A percentile compares a stretch with the other conserved stretches of the same genome.
These are phyloP conservation scores for Agelastica alni DNA, from an alignment of 2,888 invertebrate species.

Conservation along the genomic window DNA sequence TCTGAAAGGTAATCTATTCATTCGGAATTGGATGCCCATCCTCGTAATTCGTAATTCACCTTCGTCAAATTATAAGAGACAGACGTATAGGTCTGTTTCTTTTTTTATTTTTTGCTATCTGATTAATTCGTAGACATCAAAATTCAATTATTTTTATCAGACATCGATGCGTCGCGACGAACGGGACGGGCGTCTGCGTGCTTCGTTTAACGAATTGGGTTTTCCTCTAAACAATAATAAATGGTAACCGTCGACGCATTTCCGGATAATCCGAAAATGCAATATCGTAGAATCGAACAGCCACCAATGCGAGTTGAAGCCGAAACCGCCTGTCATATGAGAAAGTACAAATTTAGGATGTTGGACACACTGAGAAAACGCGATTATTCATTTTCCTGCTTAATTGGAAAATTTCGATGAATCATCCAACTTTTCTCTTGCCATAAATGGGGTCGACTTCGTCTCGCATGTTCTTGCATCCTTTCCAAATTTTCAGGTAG, in stretches of 20 bases:
- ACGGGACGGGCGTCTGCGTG: conserved; percentile 13
- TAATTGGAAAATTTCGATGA: too few species aligned
- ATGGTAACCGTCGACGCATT: conserved; percentile 41
- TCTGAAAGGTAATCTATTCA: too few species aligned
- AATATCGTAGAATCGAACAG: conserved; percentile 34
- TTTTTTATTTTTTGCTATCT: too few species aligned
- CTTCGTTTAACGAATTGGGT: conserved; percentile 47
- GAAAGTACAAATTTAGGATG: background rate
- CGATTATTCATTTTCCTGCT: too few species aligned
- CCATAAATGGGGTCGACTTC: too few species aligned
- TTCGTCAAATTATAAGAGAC: too few species aligned
- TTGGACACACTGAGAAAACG: conserved; percentile 8
- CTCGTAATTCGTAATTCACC: too few species aligned
- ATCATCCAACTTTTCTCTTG: too few species aligned
- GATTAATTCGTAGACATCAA: conserved; percentile 20
- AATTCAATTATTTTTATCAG: conserved; percentile 30
- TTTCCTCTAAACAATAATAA: conserved; percentile 49
- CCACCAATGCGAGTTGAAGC: conserved; percentile 6
- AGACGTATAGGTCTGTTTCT: background rate
- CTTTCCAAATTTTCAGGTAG: too few species aligned
- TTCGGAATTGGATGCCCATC: too few species aligned
- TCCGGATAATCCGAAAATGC: conserved; percentile 39
- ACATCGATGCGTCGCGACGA: conserved; percentile 17
- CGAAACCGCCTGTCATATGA: conserved; percentile 3
- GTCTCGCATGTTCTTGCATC: too few species aligned